Conservation (phyloP, 2,797 vertebrate species). For the Aulostomus chinensis region DNA sequence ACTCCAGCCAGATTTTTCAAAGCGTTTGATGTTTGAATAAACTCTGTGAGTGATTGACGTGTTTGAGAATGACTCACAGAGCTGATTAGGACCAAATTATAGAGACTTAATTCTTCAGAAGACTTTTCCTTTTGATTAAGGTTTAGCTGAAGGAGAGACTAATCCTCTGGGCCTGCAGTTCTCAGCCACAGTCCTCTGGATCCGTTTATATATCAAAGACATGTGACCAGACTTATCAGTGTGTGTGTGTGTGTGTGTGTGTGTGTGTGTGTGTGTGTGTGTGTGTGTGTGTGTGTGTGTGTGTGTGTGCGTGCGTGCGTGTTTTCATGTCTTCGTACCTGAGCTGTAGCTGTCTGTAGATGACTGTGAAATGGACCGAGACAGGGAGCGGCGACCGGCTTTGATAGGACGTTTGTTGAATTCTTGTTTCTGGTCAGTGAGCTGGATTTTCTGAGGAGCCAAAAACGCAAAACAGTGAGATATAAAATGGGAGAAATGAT, state of each 20-base stretch:
- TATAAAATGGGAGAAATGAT: not conserved
- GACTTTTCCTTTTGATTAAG: constrained; percentile 49
- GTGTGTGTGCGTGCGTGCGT: constrained; percentile 8
- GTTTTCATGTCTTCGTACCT: constrained; percentile 71
- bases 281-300: not conserved
- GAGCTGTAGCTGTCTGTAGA: constrained; percentile 90
- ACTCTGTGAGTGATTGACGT: constrained; percentile 34
- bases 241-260: constrained; percentile 4
- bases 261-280: not conserved
- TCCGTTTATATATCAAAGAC: constrained; percentile 26
- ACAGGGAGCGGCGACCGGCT: constrained; percentile 84
- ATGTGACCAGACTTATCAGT: constrained; percentile 34
- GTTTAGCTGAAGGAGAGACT: constrained; percentile 26
- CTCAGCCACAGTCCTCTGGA: constrained; percentile 9
- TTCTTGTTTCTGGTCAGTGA: constrained; percentile 89
- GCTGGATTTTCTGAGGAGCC: constrained; percentile 82
- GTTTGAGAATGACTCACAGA: constrained; percentile 39
- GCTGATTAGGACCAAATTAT: constrained; percentile 52
- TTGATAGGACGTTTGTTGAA: constrained; percentile 89
- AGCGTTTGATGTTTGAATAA: constrained; percentile 42
- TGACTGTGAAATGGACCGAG: constrained; percentile 89
- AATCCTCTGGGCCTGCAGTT: constrained; percentile 36
- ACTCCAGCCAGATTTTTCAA: constrained; percentile 6
- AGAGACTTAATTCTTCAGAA: constrained; percentile 33
- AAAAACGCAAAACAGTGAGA: constrained; percentile 1